phyloP scores from a whole-genome alignment of 2,888 invertebrate species.

The Coenonympha glycerion region DNA sequence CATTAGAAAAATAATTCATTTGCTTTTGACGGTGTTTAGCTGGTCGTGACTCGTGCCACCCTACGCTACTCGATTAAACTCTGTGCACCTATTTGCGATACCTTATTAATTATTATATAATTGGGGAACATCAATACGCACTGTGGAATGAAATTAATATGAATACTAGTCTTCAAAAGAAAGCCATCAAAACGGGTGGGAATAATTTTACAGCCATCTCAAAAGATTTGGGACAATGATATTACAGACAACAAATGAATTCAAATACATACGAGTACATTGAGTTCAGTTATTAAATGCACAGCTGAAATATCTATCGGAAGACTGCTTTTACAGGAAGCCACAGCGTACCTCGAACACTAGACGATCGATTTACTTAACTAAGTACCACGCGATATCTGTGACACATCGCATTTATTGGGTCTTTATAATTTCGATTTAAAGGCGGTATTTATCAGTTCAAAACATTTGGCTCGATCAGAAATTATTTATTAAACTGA shows the following conservation, averaged over 20 bases:
- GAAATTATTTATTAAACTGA: conserved; percentile 57
- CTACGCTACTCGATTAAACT: conserved; percentile 48
- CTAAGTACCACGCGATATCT: conserved; percentile 62
- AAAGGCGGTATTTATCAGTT: conserved; percentile 71
- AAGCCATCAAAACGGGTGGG: conserved; percentile 30
- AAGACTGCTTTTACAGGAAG: conserved; percentile 75
- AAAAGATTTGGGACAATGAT: conserved; percentile 23
- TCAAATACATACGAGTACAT: conserved; percentile 30
- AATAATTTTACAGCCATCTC: conserved; percentile 20
- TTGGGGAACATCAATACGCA: conserved; percentile 49
- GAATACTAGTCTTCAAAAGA: conserved; percentile 25
- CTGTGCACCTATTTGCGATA: conserved; percentile 35
- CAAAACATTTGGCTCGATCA: conserved; percentile 72
- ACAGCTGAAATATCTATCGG: conserved; percentile 73
- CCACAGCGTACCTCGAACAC: conserved; percentile 68
- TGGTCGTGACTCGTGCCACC: conserved; percentile 45
- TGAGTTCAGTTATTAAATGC: conserved; percentile 60
- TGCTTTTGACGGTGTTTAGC: conserved; percentile 51
- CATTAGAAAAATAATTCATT: conserved; percentile 68
- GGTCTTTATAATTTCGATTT: conserved; percentile 56
- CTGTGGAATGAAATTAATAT: conserved; percentile 47
- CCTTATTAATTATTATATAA: conserved; percentile 40
- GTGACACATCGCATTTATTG: conserved; percentile 63
- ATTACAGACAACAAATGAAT: conserved; percentile 18
- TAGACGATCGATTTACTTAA: conserved; percentile 63